These are phyloP conservation scores for Grantiella picta DNA, from an alignment of 2,113 vertebrate species.

Conservation along the genomic window DNA sequence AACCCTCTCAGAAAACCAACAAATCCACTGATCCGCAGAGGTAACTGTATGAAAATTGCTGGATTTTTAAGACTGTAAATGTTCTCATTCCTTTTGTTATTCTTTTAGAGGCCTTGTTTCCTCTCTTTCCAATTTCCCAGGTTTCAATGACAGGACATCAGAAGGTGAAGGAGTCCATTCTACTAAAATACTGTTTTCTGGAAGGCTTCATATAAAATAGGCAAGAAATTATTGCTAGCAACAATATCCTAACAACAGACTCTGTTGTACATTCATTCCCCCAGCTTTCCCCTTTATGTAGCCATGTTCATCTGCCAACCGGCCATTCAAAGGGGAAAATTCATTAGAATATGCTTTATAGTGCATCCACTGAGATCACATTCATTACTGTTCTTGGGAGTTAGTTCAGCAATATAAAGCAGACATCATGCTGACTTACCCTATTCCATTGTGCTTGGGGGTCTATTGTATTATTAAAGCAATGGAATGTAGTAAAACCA, in stretches of 20 bases:
- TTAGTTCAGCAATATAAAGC: background rate
- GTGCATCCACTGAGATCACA: background rate
- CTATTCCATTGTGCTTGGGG: background rate
- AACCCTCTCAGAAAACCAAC: background rate
- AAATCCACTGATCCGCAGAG: background rate
- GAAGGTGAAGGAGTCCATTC: background rate
- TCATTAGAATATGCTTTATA: conserved; percentile 1
- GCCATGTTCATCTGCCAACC: background rate
- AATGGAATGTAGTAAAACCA: conserved; percentile 29
- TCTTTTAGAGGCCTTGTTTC: background rate
- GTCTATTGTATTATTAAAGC: background rate
- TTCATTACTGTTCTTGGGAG: conserved; percentile 6
- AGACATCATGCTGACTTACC: background rate
- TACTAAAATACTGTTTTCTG: background rate
- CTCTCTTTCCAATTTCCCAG: background rate
- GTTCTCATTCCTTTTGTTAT: background rate
- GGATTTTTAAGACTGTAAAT: background rate
- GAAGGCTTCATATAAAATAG: background rate
- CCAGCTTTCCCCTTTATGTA: background rate
- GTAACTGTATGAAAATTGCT: background rate
- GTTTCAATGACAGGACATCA: background rate
- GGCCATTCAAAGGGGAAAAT: background rate
- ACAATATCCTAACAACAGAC: background rate
- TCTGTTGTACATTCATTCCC: background rate
- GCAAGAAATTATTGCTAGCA: background rate